Evolutionary conservation across 2,797 vertebrate species (phyloP), one percentile per base, ranked within the genome.

Genomic region (Sus cebifrons): DNA sequence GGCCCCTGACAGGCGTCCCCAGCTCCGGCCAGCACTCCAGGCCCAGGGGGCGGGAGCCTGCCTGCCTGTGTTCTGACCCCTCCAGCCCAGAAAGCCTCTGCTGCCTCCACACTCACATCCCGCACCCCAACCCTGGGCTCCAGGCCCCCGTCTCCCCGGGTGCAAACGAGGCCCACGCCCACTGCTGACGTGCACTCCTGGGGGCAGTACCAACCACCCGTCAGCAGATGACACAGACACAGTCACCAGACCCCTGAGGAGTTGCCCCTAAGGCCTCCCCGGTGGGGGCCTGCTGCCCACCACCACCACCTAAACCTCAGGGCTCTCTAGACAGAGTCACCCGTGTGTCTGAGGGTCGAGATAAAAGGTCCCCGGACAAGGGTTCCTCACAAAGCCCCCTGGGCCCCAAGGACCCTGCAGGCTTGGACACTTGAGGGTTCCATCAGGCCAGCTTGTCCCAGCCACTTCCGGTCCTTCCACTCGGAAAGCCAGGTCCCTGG

Each of bases 261-360:
- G 52, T 25, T 27, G 32, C 36, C 29, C 36, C 21, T 32, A 32
- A 64, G 44, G 40, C 29, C 25, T 23, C 71, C 49, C 85, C 84
- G 70, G 14, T 52, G 58, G 54, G 25, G 13, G 49, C 77, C 18
- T 9, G 16, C 56, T 3, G 1, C 17, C 86, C 25, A 36, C 17
- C 15, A 56, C 17, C 16, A 4, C 64, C 14, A 52, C 20, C 25
- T 7, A 6, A 20, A 6, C 17, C 54, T n/a, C 18, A 75, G 32
- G 13, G 36, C 73, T 17, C n/a, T 58, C 36, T 73, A 49, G 54
- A 68, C 21, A 2, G 5, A 15, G 13, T 20, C 44, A 21, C 6
- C 54, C 17, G 44, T 1, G 0, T 0, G 4, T 36, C 6, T 70
- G 6, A 1, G 8, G 20, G 25, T 64, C 18, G n/a, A 12, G 14